Conservation (phyloP, 2,113 vertebrate genomes). For the Zootoca vivipara region DNA sequence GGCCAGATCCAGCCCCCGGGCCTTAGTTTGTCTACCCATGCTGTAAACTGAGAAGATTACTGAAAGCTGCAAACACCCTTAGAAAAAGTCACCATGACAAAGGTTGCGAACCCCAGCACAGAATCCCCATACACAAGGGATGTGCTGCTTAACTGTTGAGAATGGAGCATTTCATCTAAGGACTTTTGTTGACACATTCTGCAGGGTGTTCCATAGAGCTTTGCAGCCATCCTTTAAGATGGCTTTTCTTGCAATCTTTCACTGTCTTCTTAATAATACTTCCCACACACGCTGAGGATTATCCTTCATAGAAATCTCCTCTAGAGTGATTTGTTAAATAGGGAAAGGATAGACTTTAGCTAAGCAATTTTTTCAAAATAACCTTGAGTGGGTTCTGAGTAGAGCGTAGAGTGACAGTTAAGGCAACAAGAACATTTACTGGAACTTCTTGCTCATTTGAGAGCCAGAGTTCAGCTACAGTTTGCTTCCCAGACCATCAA, state of each 20-base stretch:
- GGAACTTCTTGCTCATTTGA: slow-evolving; percentile 38
- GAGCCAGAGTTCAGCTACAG: slow-evolving; percentile 53
- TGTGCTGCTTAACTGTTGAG: neutral
- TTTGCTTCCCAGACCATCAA: slow-evolving; percentile 65
- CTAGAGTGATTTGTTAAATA: neutral
- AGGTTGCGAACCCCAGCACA: neutral
- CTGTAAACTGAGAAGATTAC: neutral
- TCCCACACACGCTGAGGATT: neutral
- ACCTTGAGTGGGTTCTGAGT: neutral
- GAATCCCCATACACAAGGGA: slow-evolving; percentile 3
- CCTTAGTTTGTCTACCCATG: neutral
- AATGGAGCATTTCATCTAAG: neutral
- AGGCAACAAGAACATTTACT: slow-evolving; percentile 57
- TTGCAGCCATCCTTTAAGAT: neutral
- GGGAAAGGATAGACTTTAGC: neutral
- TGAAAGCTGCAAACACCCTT: neutral
- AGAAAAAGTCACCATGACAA: neutral
- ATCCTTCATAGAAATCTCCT: slow-evolving; percentile 7
- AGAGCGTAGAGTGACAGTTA: neutral
- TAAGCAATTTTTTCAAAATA: slow-evolving; percentile 22
- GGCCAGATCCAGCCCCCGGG: too few relatives aligned
- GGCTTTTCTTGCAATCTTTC: neutral
- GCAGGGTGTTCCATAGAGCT: slow-evolving; percentile 14
- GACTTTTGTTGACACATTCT: slow-evolving; percentile 4
- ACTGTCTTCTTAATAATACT: slow-evolving; percentile 1